Evolutionary conservation across 2,113 vertebrate genomes (phyloP).

Genomic region (Cyrtonyx montezumae): DNA sequence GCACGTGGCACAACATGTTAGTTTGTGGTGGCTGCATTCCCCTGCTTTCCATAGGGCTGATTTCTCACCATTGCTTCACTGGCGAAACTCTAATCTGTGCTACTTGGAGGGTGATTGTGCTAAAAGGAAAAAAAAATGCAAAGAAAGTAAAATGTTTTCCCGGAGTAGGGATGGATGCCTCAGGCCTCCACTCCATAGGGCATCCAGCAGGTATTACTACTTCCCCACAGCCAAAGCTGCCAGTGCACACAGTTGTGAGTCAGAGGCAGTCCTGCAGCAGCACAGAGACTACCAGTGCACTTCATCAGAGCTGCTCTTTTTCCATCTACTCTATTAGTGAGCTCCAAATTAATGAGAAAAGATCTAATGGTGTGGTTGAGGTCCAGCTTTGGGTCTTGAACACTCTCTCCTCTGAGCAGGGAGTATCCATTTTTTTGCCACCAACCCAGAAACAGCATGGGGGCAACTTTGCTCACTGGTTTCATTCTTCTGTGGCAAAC

Average conservation of each 20-base stretch:
- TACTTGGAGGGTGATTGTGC: background rate
- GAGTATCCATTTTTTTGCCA: background rate
- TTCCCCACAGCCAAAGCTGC: background rate
- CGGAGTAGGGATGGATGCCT: background rate
- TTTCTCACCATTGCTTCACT: background rate
- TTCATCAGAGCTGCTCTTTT: background rate
- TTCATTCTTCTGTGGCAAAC: background rate
- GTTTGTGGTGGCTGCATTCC: background rate
- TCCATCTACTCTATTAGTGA: background rate
- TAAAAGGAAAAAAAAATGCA: background rate
- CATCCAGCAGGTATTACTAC: background rate
- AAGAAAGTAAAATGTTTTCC: background rate
- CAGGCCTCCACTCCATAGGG: rapidly evolving
- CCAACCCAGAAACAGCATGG: background rate
- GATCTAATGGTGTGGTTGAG: background rate
- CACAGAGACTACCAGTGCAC: background rate
- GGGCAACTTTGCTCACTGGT: background rate
- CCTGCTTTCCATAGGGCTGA: background rate
- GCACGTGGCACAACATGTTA: background rate
- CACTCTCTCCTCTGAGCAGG: background rate
- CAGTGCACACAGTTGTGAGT: background rate
- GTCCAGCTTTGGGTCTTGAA: background rate
- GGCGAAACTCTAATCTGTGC: background rate
- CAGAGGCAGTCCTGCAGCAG: background rate
- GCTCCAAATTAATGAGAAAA: background rate